Evolutionary conservation across 2,797 vertebrate species (phyloP).

Genomic region (Crenichthys baileyi): DNA sequence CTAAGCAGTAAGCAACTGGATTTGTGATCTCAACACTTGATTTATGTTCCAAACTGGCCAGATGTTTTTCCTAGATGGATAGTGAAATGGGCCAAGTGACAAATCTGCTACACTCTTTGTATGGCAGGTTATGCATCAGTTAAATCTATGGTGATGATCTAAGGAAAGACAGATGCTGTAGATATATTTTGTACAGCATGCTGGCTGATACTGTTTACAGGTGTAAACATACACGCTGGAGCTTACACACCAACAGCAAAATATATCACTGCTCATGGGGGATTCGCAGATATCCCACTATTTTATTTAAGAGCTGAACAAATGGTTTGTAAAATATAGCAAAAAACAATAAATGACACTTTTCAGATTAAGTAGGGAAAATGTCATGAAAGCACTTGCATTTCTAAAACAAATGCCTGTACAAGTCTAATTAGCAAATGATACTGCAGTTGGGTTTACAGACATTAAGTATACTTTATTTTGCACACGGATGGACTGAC

Average conservation of each 20-base stretch:
- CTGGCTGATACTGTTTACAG: conserved; percentile 1
- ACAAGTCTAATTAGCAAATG: too few relatives aligned
- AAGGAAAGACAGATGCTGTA: neutral
- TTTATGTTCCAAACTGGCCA: neutral
- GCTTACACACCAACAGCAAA: neutral
- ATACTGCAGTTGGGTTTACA: too few relatives aligned
- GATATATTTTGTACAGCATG: conserved; percentile 3
- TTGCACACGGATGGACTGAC: too few relatives aligned
- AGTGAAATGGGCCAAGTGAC: neutral
- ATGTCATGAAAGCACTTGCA: too few relatives aligned
- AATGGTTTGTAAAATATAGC: neutral
- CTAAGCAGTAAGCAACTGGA: neutral
- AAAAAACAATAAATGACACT: neutral
- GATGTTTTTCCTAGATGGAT: conserved; percentile 4
- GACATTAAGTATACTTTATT: too few relatives aligned
- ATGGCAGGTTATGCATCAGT: neutral
- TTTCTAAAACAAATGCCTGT: too few relatives aligned
- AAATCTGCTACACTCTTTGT: conserved; percentile 5
- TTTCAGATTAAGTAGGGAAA: neutral
- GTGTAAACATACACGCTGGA: neutral
- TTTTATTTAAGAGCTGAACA: neutral
- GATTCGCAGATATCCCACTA: neutral
- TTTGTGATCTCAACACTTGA: neutral
- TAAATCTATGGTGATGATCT: conserved; percentile 6
- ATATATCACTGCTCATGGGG: neutral